A percentile compares a stretch with the other conserved stretches of the same genome.
phyloP scores from a whole-genome alignment of 2,888 invertebrate species.

The Monoplex corrugatus region DNA sequence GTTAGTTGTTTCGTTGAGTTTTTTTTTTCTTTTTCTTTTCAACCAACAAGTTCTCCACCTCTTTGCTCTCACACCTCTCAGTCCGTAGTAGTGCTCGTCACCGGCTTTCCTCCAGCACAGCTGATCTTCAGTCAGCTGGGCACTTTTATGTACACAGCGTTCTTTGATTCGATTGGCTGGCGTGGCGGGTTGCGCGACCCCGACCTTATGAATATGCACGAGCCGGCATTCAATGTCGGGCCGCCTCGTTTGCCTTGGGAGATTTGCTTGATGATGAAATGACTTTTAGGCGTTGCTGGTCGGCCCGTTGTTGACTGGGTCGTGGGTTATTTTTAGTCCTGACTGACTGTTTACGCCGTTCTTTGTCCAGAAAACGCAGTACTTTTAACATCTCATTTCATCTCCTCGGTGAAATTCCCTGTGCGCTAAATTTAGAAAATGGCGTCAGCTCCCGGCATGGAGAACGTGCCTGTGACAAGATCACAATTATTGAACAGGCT shows the following conservation, averaged over 20 bases:
- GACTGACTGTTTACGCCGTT: neutral
- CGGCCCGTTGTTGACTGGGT: neutral
- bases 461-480: neutral
- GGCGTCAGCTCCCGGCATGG: conserved; percentile 40
- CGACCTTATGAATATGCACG: conserved; percentile 49
- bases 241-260: neutral
- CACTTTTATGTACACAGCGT: conserved; percentile 46
- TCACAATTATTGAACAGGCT: neutral
- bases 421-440: conserved; percentile 48
- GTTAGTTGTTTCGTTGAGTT: neutral
- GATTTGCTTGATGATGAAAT: conserved; percentile 48
- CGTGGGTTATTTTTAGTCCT: conserved; percentile 35
- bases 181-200: conserved; percentile 15
- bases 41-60: neutral
- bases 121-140: conserved; percentile 46
- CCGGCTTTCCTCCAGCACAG: conserved; percentile 46
- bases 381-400: neutral
- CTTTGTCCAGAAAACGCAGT: neutral
- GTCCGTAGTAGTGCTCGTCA: neutral
- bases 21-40: neutral
- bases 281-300: conserved; percentile 14
- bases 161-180: conserved; percentile 43
- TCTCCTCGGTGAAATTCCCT: conserved; percentile 8
- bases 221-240: conserved; percentile 45
- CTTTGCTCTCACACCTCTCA: neutral